Conservation (phyloP, 1,140 invertebrate genomes). For the Linepithema humile region DNA sequence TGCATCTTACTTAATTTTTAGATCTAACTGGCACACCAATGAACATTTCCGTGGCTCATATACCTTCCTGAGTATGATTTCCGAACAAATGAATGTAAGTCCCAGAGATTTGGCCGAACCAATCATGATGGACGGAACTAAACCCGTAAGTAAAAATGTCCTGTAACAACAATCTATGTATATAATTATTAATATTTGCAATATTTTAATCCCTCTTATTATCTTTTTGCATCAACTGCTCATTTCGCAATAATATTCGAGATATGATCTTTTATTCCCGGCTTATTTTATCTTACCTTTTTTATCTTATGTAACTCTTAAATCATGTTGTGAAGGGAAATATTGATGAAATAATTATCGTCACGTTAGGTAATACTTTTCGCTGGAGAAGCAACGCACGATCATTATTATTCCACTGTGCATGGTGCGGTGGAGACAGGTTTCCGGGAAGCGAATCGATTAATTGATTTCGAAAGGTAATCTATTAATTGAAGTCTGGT, state of each 20-base stretch:
- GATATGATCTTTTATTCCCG: background rate
- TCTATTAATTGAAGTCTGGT: constrained; percentile 23
- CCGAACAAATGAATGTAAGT: constrained; percentile 75
- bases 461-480: constrained; percentile 77
- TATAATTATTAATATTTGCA: background rate
- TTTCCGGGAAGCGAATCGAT: constrained; percentile 89
- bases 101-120: constrained; percentile 85
- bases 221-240: background rate
- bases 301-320: constrained; percentile 2
- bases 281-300: background rate
- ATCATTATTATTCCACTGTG: constrained; percentile 89
- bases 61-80: constrained; percentile 86
- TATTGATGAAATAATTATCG: background rate
- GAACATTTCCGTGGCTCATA: constrained; percentile 89
- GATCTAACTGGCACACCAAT: constrained; percentile 89
- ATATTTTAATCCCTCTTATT: background rate
- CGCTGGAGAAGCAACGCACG: constrained; percentile 89
- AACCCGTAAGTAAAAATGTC: constrained; percentile 80
- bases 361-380: constrained; percentile 85
- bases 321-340: background rate
- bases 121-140: constrained; percentile 81
- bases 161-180: background rate
- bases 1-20: constrained; percentile 76
- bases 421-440: constrained; percentile 92
- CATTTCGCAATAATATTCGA: background rate